Percentiles rank a stretch among this genome's conserved stretches.
phyloP scores from a whole-genome alignment of 2,888 invertebrate genomes.

The Allophyes oxyacanthae region DNA sequence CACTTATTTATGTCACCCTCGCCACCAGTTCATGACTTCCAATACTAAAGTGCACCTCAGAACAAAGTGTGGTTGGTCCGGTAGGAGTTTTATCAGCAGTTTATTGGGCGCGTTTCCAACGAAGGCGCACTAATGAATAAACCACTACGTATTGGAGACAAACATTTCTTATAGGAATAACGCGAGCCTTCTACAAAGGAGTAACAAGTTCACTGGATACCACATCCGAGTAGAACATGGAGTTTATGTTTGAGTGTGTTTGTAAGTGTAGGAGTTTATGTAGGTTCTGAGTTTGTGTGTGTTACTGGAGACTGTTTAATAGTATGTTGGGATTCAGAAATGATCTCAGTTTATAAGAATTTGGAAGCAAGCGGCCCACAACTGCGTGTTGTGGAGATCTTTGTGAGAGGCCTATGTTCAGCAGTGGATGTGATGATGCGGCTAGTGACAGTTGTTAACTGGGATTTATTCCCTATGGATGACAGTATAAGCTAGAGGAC shows the following conservation, averaged over 20 bases:
- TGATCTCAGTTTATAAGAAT: no score
- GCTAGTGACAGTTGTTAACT: no score
- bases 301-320: neutral
- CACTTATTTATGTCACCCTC: no score
- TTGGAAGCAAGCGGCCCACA: no score
- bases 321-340: neutral
- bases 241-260: slow-evolving; percentile 20
- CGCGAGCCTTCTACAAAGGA: slow-evolving; percentile 23
- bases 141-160: slow-evolving; percentile 55
- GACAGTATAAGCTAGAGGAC: no score
- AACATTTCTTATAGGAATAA: slow-evolving; percentile 45
- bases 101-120: slow-evolving; percentile 65
- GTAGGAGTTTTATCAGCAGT: slow-evolving; percentile 69
- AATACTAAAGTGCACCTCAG: slow-evolving; percentile 14
- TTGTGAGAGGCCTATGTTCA: no score
- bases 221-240: slow-evolving; percentile 2
- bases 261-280: neutral
- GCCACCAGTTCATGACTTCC: slow-evolving; percentile 16
- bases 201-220: slow-evolving; percentile 33
- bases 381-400: no score
- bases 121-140: slow-evolving; percentile 64
- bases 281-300: neutral
- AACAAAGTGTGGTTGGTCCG: slow-evolving; percentile 60
- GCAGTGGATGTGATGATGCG: no score
- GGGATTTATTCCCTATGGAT: no score